Evolutionary conservation across 1,140 invertebrate species (phyloP).

Genomic region (Polypedilum vanderplanki): DNA sequence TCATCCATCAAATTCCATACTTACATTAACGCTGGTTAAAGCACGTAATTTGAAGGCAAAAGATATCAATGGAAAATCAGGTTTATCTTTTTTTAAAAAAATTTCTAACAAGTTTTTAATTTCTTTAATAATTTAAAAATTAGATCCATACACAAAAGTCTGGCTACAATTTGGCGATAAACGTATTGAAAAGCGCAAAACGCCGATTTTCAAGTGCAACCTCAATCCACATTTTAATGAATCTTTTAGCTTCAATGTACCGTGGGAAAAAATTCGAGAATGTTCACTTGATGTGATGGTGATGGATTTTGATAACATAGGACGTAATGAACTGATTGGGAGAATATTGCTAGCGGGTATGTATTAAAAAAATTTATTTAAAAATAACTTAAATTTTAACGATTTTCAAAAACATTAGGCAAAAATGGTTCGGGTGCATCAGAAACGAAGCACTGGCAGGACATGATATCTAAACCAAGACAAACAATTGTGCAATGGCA

Average conservation of each 20-base stretch:
- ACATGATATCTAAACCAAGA: conserved; percentile 92
- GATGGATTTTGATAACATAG: conserved; percentile 93
- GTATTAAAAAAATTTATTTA: conserved; percentile 32
- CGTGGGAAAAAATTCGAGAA: conserved; percentile 90
- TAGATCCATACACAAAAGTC: conserved; percentile 94
- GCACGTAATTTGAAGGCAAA: conserved; percentile 88
- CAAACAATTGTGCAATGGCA: conserved; percentile 92
- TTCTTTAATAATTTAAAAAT: too few relatives aligned
- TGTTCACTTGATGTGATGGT: conserved; percentile 87
- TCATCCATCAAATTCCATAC: conserved; percentile 81
- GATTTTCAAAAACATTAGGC: conserved; percentile 46
- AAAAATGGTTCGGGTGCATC: conserved; percentile 85
- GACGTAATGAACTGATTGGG: conserved; percentile 85
- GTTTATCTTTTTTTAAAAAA: conserved; percentile 52
- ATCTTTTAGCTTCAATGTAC: conserved; percentile 85
- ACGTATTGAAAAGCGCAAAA: conserved; percentile 90
- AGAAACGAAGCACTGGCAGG: conserved; percentile 91
- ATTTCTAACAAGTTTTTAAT: not conserved
- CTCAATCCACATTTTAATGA: conserved; percentile 90
- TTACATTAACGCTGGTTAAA: conserved; percentile 81
- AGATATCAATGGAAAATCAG: conserved; percentile 91
- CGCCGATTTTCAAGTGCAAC: conserved; percentile 90
- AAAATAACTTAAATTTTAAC: not conserved
- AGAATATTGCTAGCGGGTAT: conserved; percentile 78
- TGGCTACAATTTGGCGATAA: conserved; percentile 94